A percentile compares a stretch with the other conserved stretches of the same genome.
Conservation (phyloP, 2,888 invertebrate genomes). For the Pachliopta kotzebuea region DNA sequence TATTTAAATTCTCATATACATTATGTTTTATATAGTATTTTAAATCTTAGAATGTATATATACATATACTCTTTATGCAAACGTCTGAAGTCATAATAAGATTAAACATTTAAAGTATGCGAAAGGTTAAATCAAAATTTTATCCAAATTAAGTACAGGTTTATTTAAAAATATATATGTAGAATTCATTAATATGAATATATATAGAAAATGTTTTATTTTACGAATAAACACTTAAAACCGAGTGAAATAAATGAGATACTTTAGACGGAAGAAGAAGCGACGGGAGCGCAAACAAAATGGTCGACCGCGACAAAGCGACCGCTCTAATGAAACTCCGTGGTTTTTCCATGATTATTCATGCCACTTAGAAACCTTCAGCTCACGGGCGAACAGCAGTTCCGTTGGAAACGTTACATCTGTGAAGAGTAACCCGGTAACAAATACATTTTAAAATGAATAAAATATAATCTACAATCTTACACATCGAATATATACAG, state of each 20-base stretch:
- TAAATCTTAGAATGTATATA: no score
- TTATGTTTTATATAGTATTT: no score
- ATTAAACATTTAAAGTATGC: no score
- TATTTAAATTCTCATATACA: no score
- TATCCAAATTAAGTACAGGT: no score
- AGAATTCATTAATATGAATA: constrained; percentile 1
- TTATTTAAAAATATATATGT: not conserved
- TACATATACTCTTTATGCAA: no score
- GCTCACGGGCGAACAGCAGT: constrained; percentile 35
- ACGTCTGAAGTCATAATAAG: no score
- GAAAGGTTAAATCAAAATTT: no score
- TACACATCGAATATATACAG: no score
- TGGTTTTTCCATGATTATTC: constrained; percentile 70
- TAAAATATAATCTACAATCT: no score
- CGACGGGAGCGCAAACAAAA: constrained; percentile 36
- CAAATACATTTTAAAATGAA: not conserved
- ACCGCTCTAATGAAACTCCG: constrained; percentile 56
- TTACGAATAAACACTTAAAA: not conserved
- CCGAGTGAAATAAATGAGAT: constrained; percentile 14
- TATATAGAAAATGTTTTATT: constrained; percentile 5
- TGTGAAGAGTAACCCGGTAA: constrained; percentile 13
- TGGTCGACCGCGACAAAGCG: constrained; percentile 33
- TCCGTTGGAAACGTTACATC: constrained; percentile 32
- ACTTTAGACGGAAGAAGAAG: constrained; percentile 35
- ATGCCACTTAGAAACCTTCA: constrained; percentile 49